phyloP scores from a whole-genome alignment of 2,113 vertebrate genomes.

The Melanostigma gelatinosum region DNA sequence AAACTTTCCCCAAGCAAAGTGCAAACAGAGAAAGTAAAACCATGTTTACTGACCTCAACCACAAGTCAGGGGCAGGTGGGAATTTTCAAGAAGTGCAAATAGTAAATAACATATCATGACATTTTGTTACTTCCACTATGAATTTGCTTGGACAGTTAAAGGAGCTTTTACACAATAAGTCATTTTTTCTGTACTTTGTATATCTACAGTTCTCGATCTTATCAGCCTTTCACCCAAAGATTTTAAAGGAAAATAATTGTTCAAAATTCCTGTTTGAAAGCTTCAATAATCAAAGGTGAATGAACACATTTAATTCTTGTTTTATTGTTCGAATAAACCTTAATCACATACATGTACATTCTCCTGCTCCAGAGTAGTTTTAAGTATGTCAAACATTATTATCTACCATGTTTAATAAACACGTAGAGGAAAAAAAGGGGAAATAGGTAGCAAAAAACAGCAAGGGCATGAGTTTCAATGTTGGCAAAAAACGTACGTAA shows the following conservation, averaged over 20 bases:
- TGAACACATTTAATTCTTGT: not conserved
- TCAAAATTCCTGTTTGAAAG: not conserved
- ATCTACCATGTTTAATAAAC: not conserved
- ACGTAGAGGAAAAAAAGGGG: not conserved
- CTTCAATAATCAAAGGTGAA: not conserved
- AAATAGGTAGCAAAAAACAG: not conserved
- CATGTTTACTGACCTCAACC: slow-evolving; percentile 51
- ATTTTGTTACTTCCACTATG: slow-evolving; percentile 10
- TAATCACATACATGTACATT: not conserved
- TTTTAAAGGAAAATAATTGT: not conserved
- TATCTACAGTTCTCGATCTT: not conserved
- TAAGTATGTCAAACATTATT: not conserved
- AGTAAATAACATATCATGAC: slow-evolving; percentile 39
- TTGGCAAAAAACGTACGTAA: not conserved
- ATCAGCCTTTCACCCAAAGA: not conserved
- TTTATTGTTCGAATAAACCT: not conserved
- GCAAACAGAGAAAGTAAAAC: slow-evolving; percentile 64
- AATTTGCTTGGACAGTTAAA: not conserved
- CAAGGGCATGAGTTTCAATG: not conserved
- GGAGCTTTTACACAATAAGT: not conserved
- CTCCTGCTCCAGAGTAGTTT: not conserved
- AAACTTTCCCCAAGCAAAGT: slow-evolving; percentile 71
- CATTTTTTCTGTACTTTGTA: not conserved
- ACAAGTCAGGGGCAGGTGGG: slow-evolving; percentile 28
- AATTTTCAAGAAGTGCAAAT: slow-evolving; percentile 51